phyloP scores from a whole-genome alignment of 92 coral and sea anemone species.

The Meandrina meandrites region DNA sequence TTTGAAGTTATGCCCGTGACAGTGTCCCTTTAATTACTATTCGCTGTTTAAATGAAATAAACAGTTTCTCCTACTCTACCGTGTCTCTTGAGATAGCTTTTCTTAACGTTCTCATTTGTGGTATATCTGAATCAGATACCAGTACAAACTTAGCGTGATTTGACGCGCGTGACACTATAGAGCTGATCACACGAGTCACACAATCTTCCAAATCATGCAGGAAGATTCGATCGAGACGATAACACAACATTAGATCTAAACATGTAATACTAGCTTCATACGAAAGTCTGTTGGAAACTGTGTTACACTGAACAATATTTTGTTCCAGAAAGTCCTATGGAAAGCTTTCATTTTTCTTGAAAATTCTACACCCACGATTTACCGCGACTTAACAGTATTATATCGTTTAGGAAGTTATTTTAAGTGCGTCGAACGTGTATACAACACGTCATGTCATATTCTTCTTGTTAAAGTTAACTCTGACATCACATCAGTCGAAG shows the following conservation, averaged over 20 bases:
- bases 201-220: not conserved
- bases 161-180: not conserved
- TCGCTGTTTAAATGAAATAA: not conserved
- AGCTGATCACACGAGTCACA: not conserved
- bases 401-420: too few species aligned
- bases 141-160: not conserved
- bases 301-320: not conserved
- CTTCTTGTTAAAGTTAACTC: too few species aligned
- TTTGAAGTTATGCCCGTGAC: too few species aligned
- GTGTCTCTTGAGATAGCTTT: not conserved
- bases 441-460: too few species aligned
- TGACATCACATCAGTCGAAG: not conserved
- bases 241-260: not conserved
- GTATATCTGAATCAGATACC: not conserved
- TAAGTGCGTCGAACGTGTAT: too few species aligned
- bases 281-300: not conserved
- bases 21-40: too few species aligned
- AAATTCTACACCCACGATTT: too few species aligned
- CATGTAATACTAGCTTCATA: not conserved
- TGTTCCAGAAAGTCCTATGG: not conserved
- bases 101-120: not conserved
- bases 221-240: not conserved
- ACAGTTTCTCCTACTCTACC: not conserved
- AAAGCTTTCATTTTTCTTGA: not conserved
- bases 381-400: too few species aligned